phyloP scores from a whole-genome alignment of 2,888 invertebrate genomes.

The Cartodere bifasciata region DNA sequence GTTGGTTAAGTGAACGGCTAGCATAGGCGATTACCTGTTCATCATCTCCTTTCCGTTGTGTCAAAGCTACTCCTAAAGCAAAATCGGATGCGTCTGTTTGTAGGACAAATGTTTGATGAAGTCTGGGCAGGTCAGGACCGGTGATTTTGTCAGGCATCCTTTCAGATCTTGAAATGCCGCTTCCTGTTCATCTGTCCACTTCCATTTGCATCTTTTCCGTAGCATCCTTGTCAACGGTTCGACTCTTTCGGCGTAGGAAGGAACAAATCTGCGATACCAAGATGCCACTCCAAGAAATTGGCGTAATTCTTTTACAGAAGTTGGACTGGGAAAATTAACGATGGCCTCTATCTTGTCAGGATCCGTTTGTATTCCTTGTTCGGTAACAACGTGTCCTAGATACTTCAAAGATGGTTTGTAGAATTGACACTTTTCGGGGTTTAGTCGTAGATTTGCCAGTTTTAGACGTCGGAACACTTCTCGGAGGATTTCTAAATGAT shows the following conservation, averaged over 20 bases:
- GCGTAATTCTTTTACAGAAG: constrained; percentile 14
- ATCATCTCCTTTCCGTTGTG: constrained; percentile 12
- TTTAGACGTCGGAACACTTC: constrained; percentile 16
- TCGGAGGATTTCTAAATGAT: too few species aligned
- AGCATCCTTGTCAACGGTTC: constrained; percentile 9
- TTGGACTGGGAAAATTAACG: constrained; percentile 3
- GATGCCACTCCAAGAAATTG: constrained; percentile 17
- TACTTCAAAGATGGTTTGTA: constrained; percentile 7
- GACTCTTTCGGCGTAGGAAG: constrained; percentile 7
- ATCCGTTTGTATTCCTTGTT: constrained; percentile 9
- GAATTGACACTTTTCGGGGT: constrained; percentile 19
- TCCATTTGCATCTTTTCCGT: constrained; percentile 3
- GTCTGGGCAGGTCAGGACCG: constrained; percentile 14
- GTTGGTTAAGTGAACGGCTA: constrained; percentile 11
- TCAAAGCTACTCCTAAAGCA: constrained; percentile 17
- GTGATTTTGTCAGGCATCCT: background rate
- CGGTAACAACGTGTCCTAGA: constrained; percentile 11
- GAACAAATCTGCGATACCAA: constrained; percentile 16
- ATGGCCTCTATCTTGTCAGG: constrained; percentile 12
- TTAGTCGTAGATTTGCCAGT: constrained; percentile 15
- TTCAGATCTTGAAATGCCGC: constrained; percentile 7
- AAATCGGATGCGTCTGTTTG: constrained; percentile 15
- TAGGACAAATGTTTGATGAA: too few species aligned
- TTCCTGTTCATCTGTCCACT: constrained; percentile 4
- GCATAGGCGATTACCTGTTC: constrained; percentile 16